These are phyloP conservation scores for Neosilurus hyrtlii DNA, from an alignment of 2,797 vertebrate species.

Conservation along the genomic window DNA sequence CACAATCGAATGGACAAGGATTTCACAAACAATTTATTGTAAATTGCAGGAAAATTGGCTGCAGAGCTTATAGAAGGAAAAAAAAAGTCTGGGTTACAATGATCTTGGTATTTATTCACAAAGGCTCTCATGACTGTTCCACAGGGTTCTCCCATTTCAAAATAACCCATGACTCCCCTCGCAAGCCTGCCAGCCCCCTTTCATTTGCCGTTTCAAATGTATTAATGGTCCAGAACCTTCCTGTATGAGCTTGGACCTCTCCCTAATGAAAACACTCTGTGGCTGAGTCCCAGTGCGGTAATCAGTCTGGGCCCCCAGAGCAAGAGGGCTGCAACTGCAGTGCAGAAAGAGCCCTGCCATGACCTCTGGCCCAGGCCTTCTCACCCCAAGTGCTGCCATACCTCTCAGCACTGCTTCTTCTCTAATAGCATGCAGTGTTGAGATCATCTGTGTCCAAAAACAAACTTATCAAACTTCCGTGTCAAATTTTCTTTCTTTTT, in stretches of 20 bases:
- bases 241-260: constrained; percentile 79
- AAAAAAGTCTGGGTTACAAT: constrained; percentile 66
- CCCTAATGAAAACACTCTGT: constrained; percentile 80
- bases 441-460: constrained; percentile 26
- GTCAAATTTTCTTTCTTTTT: constrained; percentile 9
- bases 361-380: constrained; percentile 67
- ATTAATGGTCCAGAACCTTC: constrained; percentile 84
- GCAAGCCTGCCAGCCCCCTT: constrained; percentile 60
- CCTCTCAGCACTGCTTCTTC: not conserved
- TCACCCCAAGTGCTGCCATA: constrained; percentile 44
- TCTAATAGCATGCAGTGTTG: not conserved
- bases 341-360: constrained; percentile 70
- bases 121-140: constrained; percentile 71
- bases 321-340: constrained; percentile 65
- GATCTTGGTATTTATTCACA: constrained; percentile 76
- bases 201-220: constrained; percentile 80
- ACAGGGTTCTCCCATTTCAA: constrained; percentile 79
- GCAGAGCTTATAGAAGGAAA: constrained; percentile 68
- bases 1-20: constrained; percentile 70
- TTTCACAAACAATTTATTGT: constrained; percentile 83
- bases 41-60: constrained; percentile 84
- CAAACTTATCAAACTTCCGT: not conserved
- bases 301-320: constrained; percentile 73
- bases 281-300: constrained; percentile 71
- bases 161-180: constrained; percentile 68